Conservation (phyloP, 2,113 vertebrate genomes). For the Vombatus ursinus region DNA sequence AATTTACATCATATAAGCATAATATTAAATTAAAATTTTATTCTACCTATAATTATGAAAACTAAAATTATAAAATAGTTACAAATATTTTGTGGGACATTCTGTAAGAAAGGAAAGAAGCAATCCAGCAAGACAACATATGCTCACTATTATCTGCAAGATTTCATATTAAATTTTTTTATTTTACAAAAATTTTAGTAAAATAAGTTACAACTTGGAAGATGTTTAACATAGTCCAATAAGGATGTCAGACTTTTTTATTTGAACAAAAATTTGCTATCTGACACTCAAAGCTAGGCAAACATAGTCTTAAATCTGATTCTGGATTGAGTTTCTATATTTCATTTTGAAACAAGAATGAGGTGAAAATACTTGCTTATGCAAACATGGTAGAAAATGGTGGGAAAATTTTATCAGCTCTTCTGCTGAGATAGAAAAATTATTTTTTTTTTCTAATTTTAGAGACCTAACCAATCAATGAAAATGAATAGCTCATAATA, state of each 20-base stretch:
- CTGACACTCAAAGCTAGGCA: not conserved
- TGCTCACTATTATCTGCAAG: not conserved
- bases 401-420: no score
- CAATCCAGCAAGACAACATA: not conserved
- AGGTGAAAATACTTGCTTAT: not conserved
- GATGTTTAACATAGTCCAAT: not conserved
- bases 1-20: not conserved
- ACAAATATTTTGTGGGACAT: not conserved
- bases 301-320: not conserved
- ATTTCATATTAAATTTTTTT: not conserved
- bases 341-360: not conserved
- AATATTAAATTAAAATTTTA: not conserved
- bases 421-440: no score
- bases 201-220: not conserved
- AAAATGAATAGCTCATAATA: not conserved
- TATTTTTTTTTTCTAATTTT: no score
- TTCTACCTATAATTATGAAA: not conserved
- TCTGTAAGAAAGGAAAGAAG: not conserved
- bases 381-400: not conserved
- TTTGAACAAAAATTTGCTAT: not conserved
- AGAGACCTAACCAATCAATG: not conserved
- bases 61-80: not conserved
- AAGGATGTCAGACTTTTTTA: not conserved
- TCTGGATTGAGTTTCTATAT: not conserved
- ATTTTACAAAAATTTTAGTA: not conserved